Evolutionary conservation across 2,888 invertebrate species (phyloP).

Genomic region (Chelonus formosanus): DNA sequence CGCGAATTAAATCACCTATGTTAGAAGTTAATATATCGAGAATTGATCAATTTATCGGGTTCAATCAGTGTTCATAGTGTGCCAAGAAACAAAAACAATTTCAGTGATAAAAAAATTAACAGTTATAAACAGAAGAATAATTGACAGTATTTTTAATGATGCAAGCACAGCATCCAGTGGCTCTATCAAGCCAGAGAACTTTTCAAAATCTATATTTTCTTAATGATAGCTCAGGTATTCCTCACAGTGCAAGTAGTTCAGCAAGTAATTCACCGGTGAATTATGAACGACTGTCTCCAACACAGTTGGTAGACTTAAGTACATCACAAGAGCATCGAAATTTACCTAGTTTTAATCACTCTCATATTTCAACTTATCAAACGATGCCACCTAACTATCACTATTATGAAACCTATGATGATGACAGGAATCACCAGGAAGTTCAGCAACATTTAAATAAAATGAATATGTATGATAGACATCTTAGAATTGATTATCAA

Average conservation of each 20-base stretch:
- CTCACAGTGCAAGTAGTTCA: conserved; percentile 57
- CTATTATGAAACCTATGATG: conserved; percentile 16
- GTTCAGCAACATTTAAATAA: conserved; percentile 37
- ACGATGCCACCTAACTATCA: background rate
- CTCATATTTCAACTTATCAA: conserved; percentile 31
- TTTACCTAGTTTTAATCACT: conserved; percentile 44
- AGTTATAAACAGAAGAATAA: background rate
- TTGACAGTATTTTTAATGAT: conserved; percentile 38
- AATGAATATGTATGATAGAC: conserved; percentile 43
- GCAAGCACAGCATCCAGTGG: conserved; percentile 51
- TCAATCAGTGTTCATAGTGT: too few relatives aligned
- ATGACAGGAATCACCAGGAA: conserved; percentile 45
- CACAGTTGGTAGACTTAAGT: conserved; percentile 56
- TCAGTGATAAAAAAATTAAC: background rate
- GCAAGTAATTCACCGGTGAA: conserved; percentile 57
- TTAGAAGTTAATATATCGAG: too few relatives aligned
- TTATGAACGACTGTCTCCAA: conserved; percentile 54
- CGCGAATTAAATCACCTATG: too few relatives aligned
- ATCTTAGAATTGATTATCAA: conserved; percentile 46
- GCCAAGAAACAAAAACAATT: background rate
- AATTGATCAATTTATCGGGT: too few relatives aligned
- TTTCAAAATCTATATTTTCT: conserved; percentile 47
- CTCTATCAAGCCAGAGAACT: conserved; percentile 30
- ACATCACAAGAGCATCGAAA: conserved; percentile 49
- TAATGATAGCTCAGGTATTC: conserved; percentile 53